Evolutionary conservation across 2,888 invertebrate genomes (phyloP), one percentile per base, ranked within the genome.

Genomic region (Coenonympha arcania): DNA sequence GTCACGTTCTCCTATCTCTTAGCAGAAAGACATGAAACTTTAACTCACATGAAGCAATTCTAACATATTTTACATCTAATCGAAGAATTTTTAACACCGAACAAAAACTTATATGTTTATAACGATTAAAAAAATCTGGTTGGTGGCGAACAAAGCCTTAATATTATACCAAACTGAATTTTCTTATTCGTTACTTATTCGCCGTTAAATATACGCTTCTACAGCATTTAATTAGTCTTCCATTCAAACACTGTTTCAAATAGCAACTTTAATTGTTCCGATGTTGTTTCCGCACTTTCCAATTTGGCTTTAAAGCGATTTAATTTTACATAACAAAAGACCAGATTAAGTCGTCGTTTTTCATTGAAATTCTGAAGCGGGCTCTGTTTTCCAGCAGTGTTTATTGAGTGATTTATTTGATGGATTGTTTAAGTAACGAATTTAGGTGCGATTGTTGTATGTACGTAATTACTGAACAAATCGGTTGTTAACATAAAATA

Each of bases 281-380:
- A 54, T 57, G 63, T 58, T 59, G 56, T 61, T 55, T 57, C 56
- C 60, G 62, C 63, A 65, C 66, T 71, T 73, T 73, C 67, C 76
- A 76, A 78, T 82, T 79, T 71, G 52, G 66, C 62, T 65, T 69
- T 66, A 73, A 75, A 69, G 71, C 70, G 71, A 75, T 78, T 81
- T 77, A 73, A 83, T 80, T 81, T 77, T 58, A 55, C 61, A 57
- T 77, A 76, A 83, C 81, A 82, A 82, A 74, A 66, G 74, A 49
- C 57, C 59, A 59, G 70, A 73, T 75, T 75, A 75, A 69, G 69
- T 62, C 61, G 60, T 62, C 63, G 68, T 73, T 74, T 76, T 59
- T 60, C 57, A 47, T 51, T 50, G 54, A 55, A 58, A 53, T 58
- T 55, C 55, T 47, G 55, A 52, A 52, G 52, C 55, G 42, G 50